These are phyloP conservation scores for Tupiocoris notatus DNA, from an alignment of 2,888 invertebrate genomes.

Conservation along the genomic window DNA sequence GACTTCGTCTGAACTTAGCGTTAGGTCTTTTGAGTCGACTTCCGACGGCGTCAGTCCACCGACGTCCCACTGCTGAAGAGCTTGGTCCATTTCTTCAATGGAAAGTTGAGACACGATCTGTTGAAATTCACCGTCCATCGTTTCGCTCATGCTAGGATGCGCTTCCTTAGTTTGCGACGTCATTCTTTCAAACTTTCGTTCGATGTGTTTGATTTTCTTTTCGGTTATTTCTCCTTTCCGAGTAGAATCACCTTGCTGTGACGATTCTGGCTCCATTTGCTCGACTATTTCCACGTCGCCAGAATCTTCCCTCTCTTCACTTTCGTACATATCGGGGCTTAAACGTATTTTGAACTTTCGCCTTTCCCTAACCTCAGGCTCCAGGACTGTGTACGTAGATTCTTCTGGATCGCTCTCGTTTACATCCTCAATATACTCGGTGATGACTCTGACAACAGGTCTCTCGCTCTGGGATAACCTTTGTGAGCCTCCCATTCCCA, in stretches of 20 bases:
- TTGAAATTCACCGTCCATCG: constrained; percentile 55
- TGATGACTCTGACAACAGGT: constrained; percentile 54
- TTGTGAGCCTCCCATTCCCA: constrained; percentile 53
- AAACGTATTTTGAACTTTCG: constrained; percentile 56
- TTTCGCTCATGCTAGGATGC: constrained; percentile 48
- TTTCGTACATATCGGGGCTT: constrained; percentile 54
- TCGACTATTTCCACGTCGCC: constrained; percentile 40
- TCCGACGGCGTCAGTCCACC: constrained; percentile 49
- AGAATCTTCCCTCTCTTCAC: constrained; percentile 41
- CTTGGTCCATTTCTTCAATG: constrained; percentile 57
- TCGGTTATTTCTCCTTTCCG: constrained; percentile 48
- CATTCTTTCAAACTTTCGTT: constrained; percentile 58
- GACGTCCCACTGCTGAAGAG: constrained; percentile 57
- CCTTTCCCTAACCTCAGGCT: constrained; percentile 47
- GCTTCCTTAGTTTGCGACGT: constrained; percentile 56
- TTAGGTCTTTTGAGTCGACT: constrained; percentile 47
- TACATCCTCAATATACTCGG: constrained; percentile 51
- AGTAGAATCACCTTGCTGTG: not conserved
- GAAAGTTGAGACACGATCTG: constrained; percentile 58
- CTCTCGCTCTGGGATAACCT: constrained; percentile 53
- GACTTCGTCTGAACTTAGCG: constrained; percentile 46
- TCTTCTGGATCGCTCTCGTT: constrained; percentile 52
- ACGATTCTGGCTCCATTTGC: not conserved
- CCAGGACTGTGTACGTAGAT: constrained; percentile 49
- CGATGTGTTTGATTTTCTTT: constrained; percentile 56